Percentiles rank a stretch among this genome's conserved stretches.
These are phyloP conservation scores for Ramphastos sulfuratus DNA, from an alignment of 2,113 vertebrate species.

Conservation along the genomic window DNA sequence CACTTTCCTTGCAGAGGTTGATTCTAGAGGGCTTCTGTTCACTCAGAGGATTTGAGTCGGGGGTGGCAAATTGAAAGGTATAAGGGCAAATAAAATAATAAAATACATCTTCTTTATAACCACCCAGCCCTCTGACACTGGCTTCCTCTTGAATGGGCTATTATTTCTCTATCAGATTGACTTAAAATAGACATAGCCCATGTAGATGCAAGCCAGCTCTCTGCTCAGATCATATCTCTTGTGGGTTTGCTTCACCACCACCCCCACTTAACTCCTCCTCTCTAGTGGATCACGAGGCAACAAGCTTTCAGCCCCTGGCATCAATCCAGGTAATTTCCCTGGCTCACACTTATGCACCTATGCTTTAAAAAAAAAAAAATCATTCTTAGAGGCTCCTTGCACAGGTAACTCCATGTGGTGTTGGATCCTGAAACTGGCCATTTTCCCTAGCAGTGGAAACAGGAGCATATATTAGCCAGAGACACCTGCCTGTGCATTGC, in stretches of 20 bases:
- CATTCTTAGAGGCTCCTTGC: not conserved
- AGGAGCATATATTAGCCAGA: fast-evolving
- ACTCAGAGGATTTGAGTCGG: not conserved
- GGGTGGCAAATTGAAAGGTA: not conserved
- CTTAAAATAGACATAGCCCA: not conserved
- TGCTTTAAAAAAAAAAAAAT: not conserved
- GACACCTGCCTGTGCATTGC: not conserved
- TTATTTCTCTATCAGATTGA: not conserved
- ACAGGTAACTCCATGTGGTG: not conserved
- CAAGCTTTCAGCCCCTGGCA: not conserved
- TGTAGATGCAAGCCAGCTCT: not conserved
- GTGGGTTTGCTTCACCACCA: not conserved
- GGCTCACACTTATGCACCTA: not conserved
- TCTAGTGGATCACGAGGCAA: not conserved
- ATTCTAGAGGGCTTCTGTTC: not conserved
- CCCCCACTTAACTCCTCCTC: not conserved
- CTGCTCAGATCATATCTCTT: not conserved
- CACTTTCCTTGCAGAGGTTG: not conserved
- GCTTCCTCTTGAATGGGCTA: not conserved
- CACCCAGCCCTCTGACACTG: not conserved
- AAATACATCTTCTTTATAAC: not conserved
- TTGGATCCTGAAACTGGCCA: fast-evolving
- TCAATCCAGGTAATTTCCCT: slow-evolving; percentile 34
- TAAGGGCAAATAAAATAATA: not conserved
- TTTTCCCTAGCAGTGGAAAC: not conserved